Base-by-base conservation (phyloP, 2,113 vertebrate species). In the Apodemus speciosus region DNA sequence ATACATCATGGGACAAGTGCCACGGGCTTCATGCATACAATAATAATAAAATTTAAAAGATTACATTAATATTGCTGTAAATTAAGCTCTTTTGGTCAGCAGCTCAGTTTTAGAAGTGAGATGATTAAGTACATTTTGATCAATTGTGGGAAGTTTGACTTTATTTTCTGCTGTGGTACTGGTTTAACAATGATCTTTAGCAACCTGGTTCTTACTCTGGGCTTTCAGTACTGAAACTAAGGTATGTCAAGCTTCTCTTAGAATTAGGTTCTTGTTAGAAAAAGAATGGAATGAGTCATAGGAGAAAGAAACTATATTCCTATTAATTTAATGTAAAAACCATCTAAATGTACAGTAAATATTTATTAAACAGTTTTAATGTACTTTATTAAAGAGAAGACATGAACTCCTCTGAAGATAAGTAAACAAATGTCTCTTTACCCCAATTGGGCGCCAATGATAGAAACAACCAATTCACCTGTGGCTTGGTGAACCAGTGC, bases 1-100 rank as follows among this genome's bases (percentile, higher is more conserved):
- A 80, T 25, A 13, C 10, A 18, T 9, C 10, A 3, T n/a, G 18
- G 32, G 3, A n/a, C 73, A 76, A 23, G 51, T 79, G 32, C 51
- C 35, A 53, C 15, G n/a, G 5, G 20, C 30, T n/a, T 21, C 49
- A 79, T 79, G 32, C 51, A 53, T 53, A 21, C 35, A 79, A 16
- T 20, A 77, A 79, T 21, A 79, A 49, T 76, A 79, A 79, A 38
- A 56, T 14, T 79, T 53, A n/a, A n/a, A 51, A 43, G 25, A 62
- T 66, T 94, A 25, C 9, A 23, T 91, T 94, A 62, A 40, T 90
- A 10, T 73, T 73, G 49, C 46, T 92, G 90, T 92, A 73, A 77
- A 56, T 86, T 84, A 73, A 7, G 23, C 72, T 15, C 40, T 4
- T 6, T 64, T 93, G 40, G 87, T 86, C 40, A 88, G n/a, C 40